These are phyloP conservation scores for Tragelaphus buxtoni DNA, from an alignment of 2,113 vertebrate genomes.

Conservation along the genomic window DNA sequence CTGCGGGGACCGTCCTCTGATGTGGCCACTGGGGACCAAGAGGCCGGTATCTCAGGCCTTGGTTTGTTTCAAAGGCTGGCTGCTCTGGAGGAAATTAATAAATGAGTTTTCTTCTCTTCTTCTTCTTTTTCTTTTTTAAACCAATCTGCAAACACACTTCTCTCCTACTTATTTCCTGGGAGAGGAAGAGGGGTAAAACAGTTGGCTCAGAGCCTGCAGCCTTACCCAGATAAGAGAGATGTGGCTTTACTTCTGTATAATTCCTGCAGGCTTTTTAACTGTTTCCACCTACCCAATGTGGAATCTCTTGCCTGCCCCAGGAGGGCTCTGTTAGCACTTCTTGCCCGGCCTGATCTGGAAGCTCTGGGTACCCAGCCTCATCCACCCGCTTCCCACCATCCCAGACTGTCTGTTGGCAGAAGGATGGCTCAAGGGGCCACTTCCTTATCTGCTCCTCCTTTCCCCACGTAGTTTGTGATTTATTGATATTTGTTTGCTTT, in stretches of 20 bases:
- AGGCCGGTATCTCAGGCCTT: too few species aligned
- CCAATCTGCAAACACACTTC: neutral
- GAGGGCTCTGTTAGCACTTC: conserved; percentile 63
- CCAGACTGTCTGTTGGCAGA: conserved; percentile 50
- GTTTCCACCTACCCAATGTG: neutral
- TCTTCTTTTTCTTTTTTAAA: neutral
- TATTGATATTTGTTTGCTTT: conserved; percentile 56
- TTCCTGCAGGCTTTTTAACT: neutral
- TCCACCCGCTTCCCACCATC: neutral
- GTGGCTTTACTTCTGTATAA: neutral
- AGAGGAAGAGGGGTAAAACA: neutral
- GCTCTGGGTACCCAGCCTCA: conserved; percentile 46
- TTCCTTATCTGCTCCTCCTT: conserved; percentile 49
- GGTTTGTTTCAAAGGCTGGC: neutral
- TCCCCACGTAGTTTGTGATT: conserved; percentile 2
- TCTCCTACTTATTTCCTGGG: conserved; percentile 1
- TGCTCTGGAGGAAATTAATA: neutral
- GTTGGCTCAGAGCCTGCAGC: neutral
- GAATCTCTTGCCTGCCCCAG: neutral
- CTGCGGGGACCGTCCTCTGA: accelerated
- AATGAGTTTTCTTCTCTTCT: neutral
- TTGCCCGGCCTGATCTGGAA: conserved; percentile 52
- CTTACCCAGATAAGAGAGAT: neutral
- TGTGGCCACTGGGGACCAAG: neutral
- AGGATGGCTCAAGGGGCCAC: conserved; percentile 37